Evolutionary conservation across 2,888 invertebrate genomes (phyloP).

Genomic region (Melanophora roralis): DNA sequence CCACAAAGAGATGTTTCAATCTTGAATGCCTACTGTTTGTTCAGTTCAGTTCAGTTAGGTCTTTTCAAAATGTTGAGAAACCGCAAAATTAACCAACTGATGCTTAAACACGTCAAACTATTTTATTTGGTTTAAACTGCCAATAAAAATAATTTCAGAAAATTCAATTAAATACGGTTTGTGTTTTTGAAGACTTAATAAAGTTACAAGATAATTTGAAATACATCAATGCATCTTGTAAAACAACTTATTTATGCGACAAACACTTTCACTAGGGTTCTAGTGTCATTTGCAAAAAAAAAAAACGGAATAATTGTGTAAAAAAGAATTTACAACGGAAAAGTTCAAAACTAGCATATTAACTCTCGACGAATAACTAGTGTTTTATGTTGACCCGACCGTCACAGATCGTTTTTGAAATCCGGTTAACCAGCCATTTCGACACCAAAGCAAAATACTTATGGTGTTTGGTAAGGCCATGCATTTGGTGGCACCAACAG

Average conservation of each 20-base stretch:
- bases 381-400: too few species aligned
- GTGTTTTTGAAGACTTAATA: constrained; percentile 23
- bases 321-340: too few species aligned
- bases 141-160: constrained; percentile 10
- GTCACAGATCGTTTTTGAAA: too few species aligned
- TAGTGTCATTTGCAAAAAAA: too few species aligned
- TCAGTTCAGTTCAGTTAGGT: constrained; percentile 29
- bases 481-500: too few species aligned
- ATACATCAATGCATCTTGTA: constrained; percentile 38
- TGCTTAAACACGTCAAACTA: constrained; percentile 57
- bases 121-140: constrained; percentile 21
- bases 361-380: too few species aligned
- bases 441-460: too few species aligned
- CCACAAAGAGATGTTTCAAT: constrained; percentile 57
- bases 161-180: constrained; percentile 55
- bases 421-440: too few species aligned
- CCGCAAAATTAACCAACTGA: constrained; percentile 43
- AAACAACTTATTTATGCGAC: constrained; percentile 24
- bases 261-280: too few species aligned
- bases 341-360: too few species aligned
- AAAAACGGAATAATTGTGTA: too few species aligned
- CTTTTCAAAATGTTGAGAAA: constrained; percentile 4
- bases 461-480: too few species aligned
- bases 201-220: constrained; percentile 22
- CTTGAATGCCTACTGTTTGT: constrained; percentile 53